A percentile compares a stretch with the other conserved stretches of the same genome.
These are phyloP conservation scores for Sebastes fasciatus DNA, from an alignment of 2,113 vertebrate species.

Conservation along the genomic window DNA sequence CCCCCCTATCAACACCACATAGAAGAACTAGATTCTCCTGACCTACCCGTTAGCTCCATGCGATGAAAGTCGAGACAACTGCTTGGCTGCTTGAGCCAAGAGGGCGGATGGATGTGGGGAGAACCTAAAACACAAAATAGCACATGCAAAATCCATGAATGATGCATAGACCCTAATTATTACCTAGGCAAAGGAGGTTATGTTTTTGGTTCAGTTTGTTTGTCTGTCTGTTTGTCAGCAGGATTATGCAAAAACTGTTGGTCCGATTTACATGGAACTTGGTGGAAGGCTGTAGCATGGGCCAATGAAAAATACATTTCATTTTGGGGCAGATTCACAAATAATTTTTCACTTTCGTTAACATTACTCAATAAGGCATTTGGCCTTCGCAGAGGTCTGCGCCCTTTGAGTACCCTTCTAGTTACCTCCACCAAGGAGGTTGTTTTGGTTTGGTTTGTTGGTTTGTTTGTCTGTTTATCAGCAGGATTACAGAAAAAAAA, in stretches of 20 bases:
- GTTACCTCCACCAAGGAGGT: neutral
- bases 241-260: neutral
- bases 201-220: neutral
- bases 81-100: slow-evolving; percentile 32
- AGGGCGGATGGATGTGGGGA: slow-evolving; percentile 42
- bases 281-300: neutral
- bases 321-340: neutral
- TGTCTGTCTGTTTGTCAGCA: neutral
- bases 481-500: neutral
- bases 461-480: neutral
- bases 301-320: neutral
- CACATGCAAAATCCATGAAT: neutral
- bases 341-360: neutral
- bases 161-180: neutral
- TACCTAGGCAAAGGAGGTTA: neutral
- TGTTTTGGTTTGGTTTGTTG: neutral
- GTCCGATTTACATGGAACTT: neutral
- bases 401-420: no score
- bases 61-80: slow-evolving; percentile 73
- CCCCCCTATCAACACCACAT: slow-evolving; percentile 74
- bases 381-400: no score
- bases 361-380: no score
- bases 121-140: slow-evolving; percentile 1
- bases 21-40: slow-evolving; percentile 76
- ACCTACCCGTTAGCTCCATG: slow-evolving; percentile 69